phyloP scores from a whole-genome alignment of 2,113 vertebrate species.

The Promerops cafer region DNA sequence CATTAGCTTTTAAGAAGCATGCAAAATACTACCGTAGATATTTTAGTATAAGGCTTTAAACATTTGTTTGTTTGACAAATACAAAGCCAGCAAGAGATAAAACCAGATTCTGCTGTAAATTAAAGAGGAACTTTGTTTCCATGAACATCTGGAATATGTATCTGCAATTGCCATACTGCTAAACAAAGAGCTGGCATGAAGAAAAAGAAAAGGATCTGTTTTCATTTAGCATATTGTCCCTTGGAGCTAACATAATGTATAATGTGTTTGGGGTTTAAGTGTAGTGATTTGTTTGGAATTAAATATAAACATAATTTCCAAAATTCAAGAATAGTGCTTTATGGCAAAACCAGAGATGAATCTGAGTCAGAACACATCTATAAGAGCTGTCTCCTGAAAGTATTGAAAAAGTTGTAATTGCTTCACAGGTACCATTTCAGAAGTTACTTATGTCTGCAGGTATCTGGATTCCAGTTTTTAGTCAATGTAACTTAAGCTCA shows the following conservation, averaged over 20 bases:
- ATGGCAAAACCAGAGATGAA: neutral
- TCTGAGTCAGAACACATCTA: neutral
- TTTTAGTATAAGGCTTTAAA: neutral
- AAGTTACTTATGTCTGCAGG: neutral
- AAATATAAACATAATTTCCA: conserved; percentile 9
- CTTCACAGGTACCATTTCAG: neutral
- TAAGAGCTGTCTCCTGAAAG: neutral
- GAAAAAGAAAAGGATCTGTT: conserved; percentile 52
- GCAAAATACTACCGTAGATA: neutral
- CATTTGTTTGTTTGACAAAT: neutral
- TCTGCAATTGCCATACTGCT: neutral
- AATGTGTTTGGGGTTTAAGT: conserved; percentile 22
- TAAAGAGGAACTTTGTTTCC: conserved; percentile 19
- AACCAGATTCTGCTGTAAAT: conserved; percentile 39
- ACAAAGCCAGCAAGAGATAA: conserved; percentile 19
- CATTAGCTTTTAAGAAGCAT: neutral
- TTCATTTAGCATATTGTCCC: conserved; percentile 53
- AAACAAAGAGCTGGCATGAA: conserved; percentile 58
- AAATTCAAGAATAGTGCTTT: neutral
- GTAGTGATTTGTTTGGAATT: conserved; percentile 16
- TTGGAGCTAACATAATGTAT: conserved; percentile 18
- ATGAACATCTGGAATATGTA: conserved; percentile 33
- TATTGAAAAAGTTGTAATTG: neutral
- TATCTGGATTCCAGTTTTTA: neutral
- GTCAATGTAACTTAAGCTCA: neutral